phyloP scores from a whole-genome alignment of 2,888 invertebrate genomes.

The Drepanosiphum platanoidis region DNA sequence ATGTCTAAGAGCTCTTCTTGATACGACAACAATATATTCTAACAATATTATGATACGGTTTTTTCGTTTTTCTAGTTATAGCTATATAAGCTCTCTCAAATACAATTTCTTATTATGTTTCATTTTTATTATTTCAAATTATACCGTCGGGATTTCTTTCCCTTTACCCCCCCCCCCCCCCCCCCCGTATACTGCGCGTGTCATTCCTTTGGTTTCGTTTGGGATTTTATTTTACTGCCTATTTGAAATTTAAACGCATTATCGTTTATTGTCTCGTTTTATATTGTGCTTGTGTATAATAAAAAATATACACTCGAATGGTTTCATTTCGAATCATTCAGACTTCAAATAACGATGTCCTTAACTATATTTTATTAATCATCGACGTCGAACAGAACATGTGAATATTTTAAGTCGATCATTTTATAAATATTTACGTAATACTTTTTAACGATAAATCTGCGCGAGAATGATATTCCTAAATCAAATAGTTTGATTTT shows the following conservation, averaged over 20 bases:
- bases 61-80: slow-evolving; percentile 19
- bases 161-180: no score
- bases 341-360: background rate
- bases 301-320: background rate
- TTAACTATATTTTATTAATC: background rate
- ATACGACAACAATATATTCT: no score
- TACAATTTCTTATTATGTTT: slow-evolving; percentile 10
- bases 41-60: background rate
- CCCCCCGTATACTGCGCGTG: no score
- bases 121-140: slow-evolving; percentile 14
- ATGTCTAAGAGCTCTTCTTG: background rate
- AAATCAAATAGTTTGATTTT: no score
- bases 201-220: background rate
- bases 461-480: no score
- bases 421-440: no score
- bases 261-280: background rate
- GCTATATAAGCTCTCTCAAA: background rate
- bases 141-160: background rate
- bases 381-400: no score
- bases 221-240: background rate
- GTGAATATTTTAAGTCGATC: no score
- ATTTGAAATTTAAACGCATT: slow-evolving; percentile 13
- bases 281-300: background rate
- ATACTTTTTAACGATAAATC: no score
- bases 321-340: background rate